These are phyloP conservation scores for Myotis davidii DNA, from an alignment of 2,113 vertebrate species.

Conservation along the genomic window DNA sequence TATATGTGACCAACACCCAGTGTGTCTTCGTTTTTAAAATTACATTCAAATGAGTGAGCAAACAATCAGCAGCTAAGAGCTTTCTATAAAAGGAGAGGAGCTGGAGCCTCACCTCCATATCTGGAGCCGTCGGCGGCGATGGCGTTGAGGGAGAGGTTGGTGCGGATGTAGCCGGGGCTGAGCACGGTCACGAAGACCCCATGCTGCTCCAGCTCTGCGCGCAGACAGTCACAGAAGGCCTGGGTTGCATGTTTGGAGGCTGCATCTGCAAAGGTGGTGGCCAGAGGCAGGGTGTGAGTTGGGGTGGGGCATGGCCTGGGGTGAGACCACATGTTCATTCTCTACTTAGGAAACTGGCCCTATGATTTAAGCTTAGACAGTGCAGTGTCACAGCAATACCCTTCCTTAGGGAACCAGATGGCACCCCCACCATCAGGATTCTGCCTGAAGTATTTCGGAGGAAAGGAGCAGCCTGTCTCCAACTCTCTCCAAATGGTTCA, in stretches of 20 bases:
- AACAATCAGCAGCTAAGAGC: background rate
- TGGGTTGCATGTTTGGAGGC: constrained; percentile 97
- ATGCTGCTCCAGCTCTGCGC: constrained; percentile 91
- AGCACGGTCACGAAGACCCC: constrained; percentile 91
- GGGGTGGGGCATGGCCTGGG: background rate
- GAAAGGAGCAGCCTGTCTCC: background rate
- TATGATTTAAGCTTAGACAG: background rate
- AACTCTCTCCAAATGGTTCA: background rate
- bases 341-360: background rate
- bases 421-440: background rate
- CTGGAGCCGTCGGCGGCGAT: constrained; percentile 92
- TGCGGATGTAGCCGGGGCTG: constrained; percentile 95
- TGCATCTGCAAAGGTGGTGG: constrained; percentile 86
- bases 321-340: background rate
- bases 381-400: background rate
- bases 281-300: background rate
- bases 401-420: background rate
- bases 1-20: background rate
- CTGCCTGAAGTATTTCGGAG: background rate
- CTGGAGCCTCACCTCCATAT: constrained; percentile 89
- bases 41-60: background rate
- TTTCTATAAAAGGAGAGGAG: background rate
- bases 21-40: background rate
- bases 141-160: constrained; percentile 95
- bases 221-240: constrained; percentile 97